Evolutionary conservation across 2,113 vertebrate species (phyloP).

Genomic region (Protomyctophum bolini): DNA sequence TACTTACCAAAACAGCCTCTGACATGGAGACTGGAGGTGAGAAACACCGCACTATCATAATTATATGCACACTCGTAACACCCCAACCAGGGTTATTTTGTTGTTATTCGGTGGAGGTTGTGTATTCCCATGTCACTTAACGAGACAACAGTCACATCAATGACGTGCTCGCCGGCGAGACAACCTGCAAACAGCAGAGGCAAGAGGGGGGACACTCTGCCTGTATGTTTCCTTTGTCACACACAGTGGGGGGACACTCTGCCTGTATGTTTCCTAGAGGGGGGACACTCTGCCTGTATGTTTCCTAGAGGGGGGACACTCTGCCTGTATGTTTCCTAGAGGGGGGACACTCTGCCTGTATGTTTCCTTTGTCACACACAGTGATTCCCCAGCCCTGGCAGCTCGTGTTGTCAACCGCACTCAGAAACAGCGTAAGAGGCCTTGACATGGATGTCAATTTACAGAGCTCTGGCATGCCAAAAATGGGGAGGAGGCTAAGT

Average conservation of each 20-base stretch:
- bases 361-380: conserved; percentile 12
- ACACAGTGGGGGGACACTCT: conserved; percentile 15
- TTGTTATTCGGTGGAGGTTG: conserved; percentile 9
- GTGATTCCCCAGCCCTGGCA: conserved; percentile 24
- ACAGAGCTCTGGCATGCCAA: conserved; percentile 58
- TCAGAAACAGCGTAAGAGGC: conserved; percentile 2
- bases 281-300: conserved; percentile 21
- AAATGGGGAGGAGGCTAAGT: conserved; percentile 67
- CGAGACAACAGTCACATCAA: background rate
- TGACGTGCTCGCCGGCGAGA: background rate
- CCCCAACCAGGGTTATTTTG: conserved; percentile 21
- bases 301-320: conserved; percentile 24
- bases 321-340: no score
- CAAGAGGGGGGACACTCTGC: conserved; percentile 18
- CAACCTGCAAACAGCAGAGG: conserved; percentile 9
- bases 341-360: no score
- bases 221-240: conserved; percentile 17
- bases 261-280: conserved; percentile 26
- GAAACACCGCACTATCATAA: conserved; percentile 26
- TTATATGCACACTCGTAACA: conserved; percentile 31
- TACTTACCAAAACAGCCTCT: conserved; percentile 65
- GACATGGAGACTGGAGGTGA: conserved; percentile 51
- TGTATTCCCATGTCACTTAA: background rate
- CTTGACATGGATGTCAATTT: conserved; percentile 30
- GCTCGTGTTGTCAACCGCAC: conserved; percentile 9